phyloP scores from a whole-genome alignment of 1,140 invertebrate species.

The Drosophila albomicans region DNA sequence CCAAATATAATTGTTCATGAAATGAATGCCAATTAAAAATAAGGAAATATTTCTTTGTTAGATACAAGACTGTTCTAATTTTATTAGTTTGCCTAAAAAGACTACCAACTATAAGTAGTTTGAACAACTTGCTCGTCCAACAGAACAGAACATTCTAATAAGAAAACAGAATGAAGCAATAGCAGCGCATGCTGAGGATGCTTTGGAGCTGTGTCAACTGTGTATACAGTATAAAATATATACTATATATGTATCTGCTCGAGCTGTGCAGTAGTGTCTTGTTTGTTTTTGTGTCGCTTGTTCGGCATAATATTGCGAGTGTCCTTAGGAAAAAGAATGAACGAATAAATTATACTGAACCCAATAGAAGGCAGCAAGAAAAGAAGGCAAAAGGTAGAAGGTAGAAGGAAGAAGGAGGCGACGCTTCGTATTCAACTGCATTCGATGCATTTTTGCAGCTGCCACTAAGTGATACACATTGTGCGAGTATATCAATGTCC shows the following conservation, averaged over 20 bases:
- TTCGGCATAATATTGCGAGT: slow-evolving; percentile 17
- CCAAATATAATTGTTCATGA: too few relatives aligned
- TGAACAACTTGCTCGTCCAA: too few relatives aligned
- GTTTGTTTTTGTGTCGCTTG: slow-evolving; percentile 21
- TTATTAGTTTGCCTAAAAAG: too few relatives aligned
- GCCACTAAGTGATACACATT: slow-evolving; percentile 33
- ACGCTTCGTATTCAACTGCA: not conserved
- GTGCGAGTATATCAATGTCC: slow-evolving; percentile 53
- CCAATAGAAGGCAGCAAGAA: not conserved
- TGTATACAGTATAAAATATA: too few relatives aligned
- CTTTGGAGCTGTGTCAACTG: not conserved
- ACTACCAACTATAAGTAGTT: too few relatives aligned
- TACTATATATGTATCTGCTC: not conserved
- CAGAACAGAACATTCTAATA: too few relatives aligned
- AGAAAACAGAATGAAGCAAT: slow-evolving; percentile 1
- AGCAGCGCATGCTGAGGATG: not conserved
- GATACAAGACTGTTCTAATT: too few relatives aligned
- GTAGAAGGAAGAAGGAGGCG: not conserved
- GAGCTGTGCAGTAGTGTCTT: not conserved
- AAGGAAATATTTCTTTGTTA: too few relatives aligned
- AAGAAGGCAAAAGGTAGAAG: not conserved
- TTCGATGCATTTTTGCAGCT: slow-evolving; percentile 33
- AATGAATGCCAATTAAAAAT: too few relatives aligned
- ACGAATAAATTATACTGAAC: slow-evolving; percentile 16
- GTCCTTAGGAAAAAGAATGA: not conserved